Conservation (phyloP, 2,797 vertebrate genomes). For the Pristis pectinata region DNA sequence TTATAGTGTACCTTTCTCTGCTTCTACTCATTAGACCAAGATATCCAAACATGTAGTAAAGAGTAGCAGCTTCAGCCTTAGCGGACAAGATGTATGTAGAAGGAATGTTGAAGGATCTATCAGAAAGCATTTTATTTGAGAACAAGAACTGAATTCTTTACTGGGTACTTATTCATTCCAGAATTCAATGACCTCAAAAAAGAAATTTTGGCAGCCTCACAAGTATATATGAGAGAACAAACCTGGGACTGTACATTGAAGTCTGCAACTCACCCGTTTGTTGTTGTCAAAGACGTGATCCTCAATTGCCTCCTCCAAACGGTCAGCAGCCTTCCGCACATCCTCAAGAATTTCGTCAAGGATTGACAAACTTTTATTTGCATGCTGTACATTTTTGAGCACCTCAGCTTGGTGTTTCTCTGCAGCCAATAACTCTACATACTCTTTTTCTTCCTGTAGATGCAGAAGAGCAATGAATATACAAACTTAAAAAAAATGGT, state of each 20-base stretch:
- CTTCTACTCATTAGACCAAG: too few species aligned
- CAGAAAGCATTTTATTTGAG: neutral
- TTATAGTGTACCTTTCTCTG: too few species aligned
- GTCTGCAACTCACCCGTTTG: slow-evolving; percentile 68
- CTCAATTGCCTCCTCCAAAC: slow-evolving; percentile 89
- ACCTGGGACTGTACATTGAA: neutral
- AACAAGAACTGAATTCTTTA: neutral
- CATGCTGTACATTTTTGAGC: slow-evolving; percentile 74
- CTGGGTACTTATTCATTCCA: neutral
- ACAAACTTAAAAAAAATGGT: neutral
- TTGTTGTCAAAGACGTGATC: slow-evolving; percentile 94
- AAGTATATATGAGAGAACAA: neutral
- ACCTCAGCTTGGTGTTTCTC: slow-evolving; percentile 92
- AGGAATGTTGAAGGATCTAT: too few species aligned
- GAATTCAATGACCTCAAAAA: neutral
- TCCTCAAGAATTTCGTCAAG: slow-evolving; percentile 94
- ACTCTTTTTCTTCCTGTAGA: slow-evolving; percentile 87
- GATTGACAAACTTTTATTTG: slow-evolving; percentile 86
- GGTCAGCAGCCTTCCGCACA: slow-evolving; percentile 86
- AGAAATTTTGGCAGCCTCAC: neutral
- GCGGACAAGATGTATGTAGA: too few species aligned
- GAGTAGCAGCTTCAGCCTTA: too few species aligned
- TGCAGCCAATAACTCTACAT: slow-evolving; percentile 84
- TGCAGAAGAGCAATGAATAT: slow-evolving; percentile 38
- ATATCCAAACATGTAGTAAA: too few species aligned